Evolutionary conservation across 2,888 invertebrate genomes (phyloP), one percentile per base, ranked within the genome.

Genomic region (Sipunculus nudus): DNA sequence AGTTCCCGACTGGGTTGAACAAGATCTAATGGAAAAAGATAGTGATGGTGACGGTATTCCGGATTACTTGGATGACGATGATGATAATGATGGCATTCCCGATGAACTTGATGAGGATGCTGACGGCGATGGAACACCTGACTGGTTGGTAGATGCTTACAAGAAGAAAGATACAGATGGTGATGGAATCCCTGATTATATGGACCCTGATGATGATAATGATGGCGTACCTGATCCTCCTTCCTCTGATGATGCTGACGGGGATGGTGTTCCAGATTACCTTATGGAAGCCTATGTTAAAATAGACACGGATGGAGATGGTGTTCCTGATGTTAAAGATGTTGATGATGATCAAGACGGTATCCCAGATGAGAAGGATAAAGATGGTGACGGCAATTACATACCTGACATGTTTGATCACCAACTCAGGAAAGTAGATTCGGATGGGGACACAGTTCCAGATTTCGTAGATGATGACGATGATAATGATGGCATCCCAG

Each of bases 131-230:
- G 63, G 63, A n/a, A 65, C 65, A 19, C 67, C 62, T 13, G 62
- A 67, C 38, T n/a, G n/a, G n/a, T n/a, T n/a, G n/a, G n/a, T n/a
- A n/a, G 70, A 69, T 46, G 75, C 77, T 43, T 50, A 70, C 25
- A 67, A 74, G 60, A 75, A 39, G 32, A 49, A 31, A 40, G 78
- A 77, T 54, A 63, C 61, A 21, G 77, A 75, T 67, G 78, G 77
- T 1, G 78, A 80, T 68, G 79, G 79, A 25, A 78, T 81, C 41
- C 78, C 80, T n/a, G 78, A 79, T 65, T 53, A 75, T 53, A 40
- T 71, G 3, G 77, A 78, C 43, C 71, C 75, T 26, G 77, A 77
- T 59, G 61, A 63, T 52, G 70, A 71, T 48, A 57, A 59, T 39
- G 79, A 79, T 67, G 59, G 65, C 45, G 45, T 57, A 31, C 40